Conservation (phyloP, 2,888 invertebrate species). For the Asteroscopus sphinx region DNA sequence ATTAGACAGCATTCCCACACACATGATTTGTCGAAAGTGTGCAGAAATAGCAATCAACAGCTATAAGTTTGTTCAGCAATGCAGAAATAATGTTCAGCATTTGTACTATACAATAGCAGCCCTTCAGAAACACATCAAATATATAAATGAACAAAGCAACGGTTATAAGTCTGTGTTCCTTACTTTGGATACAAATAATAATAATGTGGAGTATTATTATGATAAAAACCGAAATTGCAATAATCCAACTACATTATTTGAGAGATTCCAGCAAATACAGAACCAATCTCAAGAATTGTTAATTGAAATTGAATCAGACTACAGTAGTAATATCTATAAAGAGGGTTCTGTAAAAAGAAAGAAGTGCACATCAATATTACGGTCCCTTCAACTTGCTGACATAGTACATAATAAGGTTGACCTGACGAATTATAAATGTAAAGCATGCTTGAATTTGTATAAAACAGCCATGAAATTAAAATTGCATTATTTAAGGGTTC, state of each 20-base stretch:
- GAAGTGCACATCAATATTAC: neutral
- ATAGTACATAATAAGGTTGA: constrained; percentile 34
- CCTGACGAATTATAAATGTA: constrained; percentile 53
- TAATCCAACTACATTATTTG: neutral
- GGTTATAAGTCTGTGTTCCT: constrained; percentile 40
- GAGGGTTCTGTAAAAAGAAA: neutral
- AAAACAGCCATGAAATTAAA: constrained; percentile 50
- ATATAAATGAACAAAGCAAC: neutral
- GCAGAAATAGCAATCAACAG: constrained; percentile 41
- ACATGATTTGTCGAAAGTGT: constrained; percentile 58
- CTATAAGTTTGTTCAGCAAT: constrained; percentile 61
- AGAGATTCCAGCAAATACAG: constrained; percentile 36
- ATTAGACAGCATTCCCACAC: constrained; percentile 28
- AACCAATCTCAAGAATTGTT: constrained; percentile 1
- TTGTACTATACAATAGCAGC: constrained; percentile 30
- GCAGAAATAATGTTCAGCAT: constrained; percentile 50
- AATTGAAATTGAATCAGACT: constrained; percentile 16
- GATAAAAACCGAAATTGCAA: constrained; percentile 30
- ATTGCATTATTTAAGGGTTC: constrained; percentile 59
- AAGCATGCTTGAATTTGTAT: constrained; percentile 56
- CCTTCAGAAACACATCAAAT: constrained; percentile 26
- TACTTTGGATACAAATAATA: constrained; percentile 19
- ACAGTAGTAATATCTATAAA: neutral
- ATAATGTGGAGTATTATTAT: constrained; percentile 35
- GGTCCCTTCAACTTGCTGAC: constrained; percentile 10